Evolutionary conservation across 2,888 invertebrate genomes (phyloP), one percentile per base, ranked within the genome.

Genomic region (Drosophila gaucha): DNA sequence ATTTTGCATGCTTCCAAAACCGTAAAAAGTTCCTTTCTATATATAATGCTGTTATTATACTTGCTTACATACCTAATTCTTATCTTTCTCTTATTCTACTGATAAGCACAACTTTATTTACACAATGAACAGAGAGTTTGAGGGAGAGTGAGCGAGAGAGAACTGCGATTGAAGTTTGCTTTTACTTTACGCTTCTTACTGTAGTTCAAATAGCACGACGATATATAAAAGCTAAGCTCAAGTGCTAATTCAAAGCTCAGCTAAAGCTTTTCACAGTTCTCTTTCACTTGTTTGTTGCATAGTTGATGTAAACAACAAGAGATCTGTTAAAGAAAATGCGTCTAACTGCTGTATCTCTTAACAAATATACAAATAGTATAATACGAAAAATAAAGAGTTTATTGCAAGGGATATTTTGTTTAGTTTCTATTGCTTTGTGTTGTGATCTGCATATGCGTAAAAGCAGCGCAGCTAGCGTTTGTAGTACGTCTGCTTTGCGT

Each of bases 11-110:
- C 41, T 62, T 87, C 88, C 84, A 87, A 83, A 83, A 82, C 84
- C 86, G 84, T 84, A 84, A 84, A 84, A 87, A 84, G 84, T 84
- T 84, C 84, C 84, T 84, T 84, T 78, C 67, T 74, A 65, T 77
- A 77, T 65, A 63, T 55, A 35, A n/a, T 62, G 38, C 18, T 60
- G 54, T 26, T 72, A 57, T 66, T 67, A 65, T 65, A 33, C 12
- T 28, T 44, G 39, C 46, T 39, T 54, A 56, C 14, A n/a, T 33
- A 33, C 12, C 4, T 50, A 8, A 22, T 26, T 50, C 24, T 49
- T 49, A 4, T 20, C n/a, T 31, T 41, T 22, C 22, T 39, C 38
- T 41, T 33, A 36, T 20, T 38, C 47, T 41, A 18, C n/a, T 49
- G 30, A 49, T 54, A 12, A 24, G 35, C 49, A 26, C 10, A 51